A percentile compares a stretch with the other conserved stretches of the same genome.
These are phyloP conservation scores for Platyrinchus mystaceus DNA, from an alignment of 2,797 vertebrate genomes.

Conservation along the genomic window DNA sequence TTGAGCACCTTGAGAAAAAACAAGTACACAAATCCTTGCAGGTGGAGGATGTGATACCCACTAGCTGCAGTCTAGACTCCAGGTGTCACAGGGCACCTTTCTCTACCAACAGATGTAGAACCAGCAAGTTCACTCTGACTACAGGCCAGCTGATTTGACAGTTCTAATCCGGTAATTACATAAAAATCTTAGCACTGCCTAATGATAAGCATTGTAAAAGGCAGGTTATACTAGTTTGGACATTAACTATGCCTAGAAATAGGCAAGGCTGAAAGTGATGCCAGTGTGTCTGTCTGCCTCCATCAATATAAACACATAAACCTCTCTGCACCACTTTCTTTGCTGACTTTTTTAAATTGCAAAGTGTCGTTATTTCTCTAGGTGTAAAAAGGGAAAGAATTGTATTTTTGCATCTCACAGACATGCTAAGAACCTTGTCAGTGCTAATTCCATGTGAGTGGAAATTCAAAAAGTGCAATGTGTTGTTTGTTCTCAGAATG, in stretches of 20 bases:
- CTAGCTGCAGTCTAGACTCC: background rate
- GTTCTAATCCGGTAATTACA: background rate
- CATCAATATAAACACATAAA: background rate
- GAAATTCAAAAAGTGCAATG: background rate
- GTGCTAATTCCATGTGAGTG: background rate
- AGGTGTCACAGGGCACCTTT: background rate
- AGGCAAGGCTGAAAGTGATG: background rate
- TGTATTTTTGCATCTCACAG: background rate
- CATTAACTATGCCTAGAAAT: background rate
- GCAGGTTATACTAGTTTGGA: background rate
- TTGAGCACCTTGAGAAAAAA: background rate
- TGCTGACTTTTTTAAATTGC: background rate
- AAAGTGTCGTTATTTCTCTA: background rate
- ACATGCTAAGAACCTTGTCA: background rate
- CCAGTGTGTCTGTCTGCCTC: background rate
- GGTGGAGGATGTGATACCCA: background rate
- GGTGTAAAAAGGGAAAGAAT: background rate
- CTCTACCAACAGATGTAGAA: background rate
- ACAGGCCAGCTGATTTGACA: background rate
- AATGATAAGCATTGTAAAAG: background rate
- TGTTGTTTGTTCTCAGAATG: background rate
- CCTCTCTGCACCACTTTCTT: background rate
- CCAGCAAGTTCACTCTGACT: background rate
- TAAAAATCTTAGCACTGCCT: background rate
- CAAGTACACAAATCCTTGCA: background rate